Percentiles rank a stretch among this genome's conserved stretches.
phyloP scores from a whole-genome alignment of 2,113 vertebrate genomes.

The Ailuropoda melanoleuca region DNA sequence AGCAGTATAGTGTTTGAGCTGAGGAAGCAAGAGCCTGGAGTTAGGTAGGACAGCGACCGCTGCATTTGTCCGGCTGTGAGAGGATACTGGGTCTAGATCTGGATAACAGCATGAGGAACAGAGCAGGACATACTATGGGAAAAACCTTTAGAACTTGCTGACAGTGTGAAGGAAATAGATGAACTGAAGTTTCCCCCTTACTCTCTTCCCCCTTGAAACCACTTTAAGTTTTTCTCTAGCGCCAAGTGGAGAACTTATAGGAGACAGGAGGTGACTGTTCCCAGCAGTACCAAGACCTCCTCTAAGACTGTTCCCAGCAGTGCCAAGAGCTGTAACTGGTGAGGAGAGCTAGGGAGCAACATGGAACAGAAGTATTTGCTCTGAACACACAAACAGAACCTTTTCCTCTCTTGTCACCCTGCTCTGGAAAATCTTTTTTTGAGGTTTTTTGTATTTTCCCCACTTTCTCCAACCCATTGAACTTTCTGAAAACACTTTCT shows the following conservation, averaged over 20 bases:
- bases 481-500: constrained; percentile 47
- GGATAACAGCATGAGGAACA: not conserved
- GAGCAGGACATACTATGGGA: not conserved
- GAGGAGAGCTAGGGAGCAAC: not conserved
- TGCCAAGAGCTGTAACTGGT: not conserved
- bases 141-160: constrained; percentile 24
- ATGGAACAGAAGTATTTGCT: constrained; percentile 36
- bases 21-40: not conserved
- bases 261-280: constrained; percentile 29
- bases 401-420: constrained; percentile 25
- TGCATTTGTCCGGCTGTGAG: not conserved
- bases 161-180: not conserved
- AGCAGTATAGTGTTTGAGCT: not conserved
- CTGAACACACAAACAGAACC: not conserved
- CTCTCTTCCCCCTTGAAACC: not conserved
- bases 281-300: not conserved
- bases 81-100: not conserved
- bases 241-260: not conserved
- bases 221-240: constrained; percentile 36
- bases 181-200: not conserved
- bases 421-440: constrained; percentile 41
- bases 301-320: not conserved
- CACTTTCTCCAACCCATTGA: not conserved
- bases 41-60: not conserved
- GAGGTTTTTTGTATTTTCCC: constrained; percentile 39